Conservation (phyloP, 2,888 invertebrate genomes). For the Drosophila fulvimacula region DNA sequence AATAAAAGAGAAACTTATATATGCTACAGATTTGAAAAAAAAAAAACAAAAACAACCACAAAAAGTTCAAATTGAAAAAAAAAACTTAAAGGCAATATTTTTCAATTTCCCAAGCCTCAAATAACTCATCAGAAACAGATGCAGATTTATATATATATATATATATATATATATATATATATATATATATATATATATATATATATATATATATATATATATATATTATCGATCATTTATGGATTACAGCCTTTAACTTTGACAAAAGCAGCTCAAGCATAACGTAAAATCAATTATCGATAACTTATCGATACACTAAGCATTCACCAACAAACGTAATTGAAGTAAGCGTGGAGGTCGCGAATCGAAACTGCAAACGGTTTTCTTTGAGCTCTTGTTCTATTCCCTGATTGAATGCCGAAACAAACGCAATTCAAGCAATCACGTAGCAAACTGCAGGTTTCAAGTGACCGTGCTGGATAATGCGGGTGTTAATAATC, state of each 20-base stretch:
- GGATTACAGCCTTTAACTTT: too few species aligned
- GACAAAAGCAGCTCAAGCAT: not conserved
- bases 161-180: not conserved
- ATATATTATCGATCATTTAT: too few species aligned
- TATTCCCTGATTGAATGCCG: not conserved
- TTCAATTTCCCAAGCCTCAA: not conserved
- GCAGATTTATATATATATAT: not conserved
- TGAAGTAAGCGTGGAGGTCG: not conserved
- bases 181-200: not conserved
- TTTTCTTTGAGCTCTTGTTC: not conserved
- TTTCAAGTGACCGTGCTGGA: slow-evolving; percentile 13
- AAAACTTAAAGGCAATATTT: not conserved
- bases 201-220: not conserved
- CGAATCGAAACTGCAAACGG: not conserved
- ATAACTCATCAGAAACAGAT: not conserved
- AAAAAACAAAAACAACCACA: too few species aligned
- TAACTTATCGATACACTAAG: not conserved
- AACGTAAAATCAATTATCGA: not conserved
- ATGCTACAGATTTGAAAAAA: not conserved
- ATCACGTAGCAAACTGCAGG: not conserved
- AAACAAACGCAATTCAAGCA: not conserved
- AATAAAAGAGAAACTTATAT: not conserved
- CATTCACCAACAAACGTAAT: not conserved
- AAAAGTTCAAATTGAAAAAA: too few species aligned
- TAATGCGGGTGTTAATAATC: slow-evolving; percentile 14